Base-by-base conservation (phyloP, 2,113 vertebrate species). In the Actenoides hombroni region DNA sequence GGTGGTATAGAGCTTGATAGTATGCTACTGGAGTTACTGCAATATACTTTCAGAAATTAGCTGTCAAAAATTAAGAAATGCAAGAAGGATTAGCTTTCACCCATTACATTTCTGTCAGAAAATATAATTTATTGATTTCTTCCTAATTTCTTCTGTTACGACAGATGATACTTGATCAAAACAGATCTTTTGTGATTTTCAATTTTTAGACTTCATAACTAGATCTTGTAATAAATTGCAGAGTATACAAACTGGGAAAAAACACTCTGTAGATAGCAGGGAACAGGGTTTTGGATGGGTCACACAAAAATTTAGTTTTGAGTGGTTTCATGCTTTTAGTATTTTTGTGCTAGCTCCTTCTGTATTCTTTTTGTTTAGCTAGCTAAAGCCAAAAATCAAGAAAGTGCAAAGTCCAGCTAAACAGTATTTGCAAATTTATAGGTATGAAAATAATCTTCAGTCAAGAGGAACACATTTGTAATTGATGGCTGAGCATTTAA, bases 381-480 rank as follows among this genome's bases (percentile, higher is more conserved):
- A 65, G n/a, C 26, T 73, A 64, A 42, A 53, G 10, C 5, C 3
- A 71, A 82, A 81, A 64, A 29, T 46, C 63, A 51, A 6, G 23
- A 12, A 63, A 7, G n/a, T 13, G 5, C 7, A 74, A 83, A 74
- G 39, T 73, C 37, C 67, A 95, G 21, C 9, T 85, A 67, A 90
- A 63, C 1, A 59, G 9, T 12, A 10, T 26, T 88, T 80, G 16
- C 16, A 79, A 49, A 54, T 77, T 13, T 81, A 31, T 40, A 83
- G 19, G 11, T 44, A 59, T 57, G 77, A 86, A 93, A 86, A 77
- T 75, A 84, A 80, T 54, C 28, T 80, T 13, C 37, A 31, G 26
- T 83, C 79, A 86, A 40, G 14, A 74, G 21, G 15, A 94, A 49
- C 44, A 67, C 6, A 31, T 90, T 93, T 90, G 54, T 80, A 83